Conservation (phyloP, 2,888 invertebrate species). For the Teleiodes luculella region DNA sequence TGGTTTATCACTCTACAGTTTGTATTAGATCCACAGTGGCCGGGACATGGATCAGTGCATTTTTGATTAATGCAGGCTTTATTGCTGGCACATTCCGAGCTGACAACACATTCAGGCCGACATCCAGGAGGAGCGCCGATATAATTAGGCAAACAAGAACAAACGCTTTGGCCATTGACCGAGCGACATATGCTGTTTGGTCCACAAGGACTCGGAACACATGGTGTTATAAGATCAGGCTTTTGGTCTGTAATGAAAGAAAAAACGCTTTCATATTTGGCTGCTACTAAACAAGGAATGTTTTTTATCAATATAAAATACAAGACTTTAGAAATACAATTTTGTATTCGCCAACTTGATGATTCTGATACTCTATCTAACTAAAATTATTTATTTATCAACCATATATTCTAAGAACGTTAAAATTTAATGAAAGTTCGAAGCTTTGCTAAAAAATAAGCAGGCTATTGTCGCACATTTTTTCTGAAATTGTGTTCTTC, state of each 20-base stretch:
- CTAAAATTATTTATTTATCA: too few species aligned
- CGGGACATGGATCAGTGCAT: slow-evolving; percentile 87
- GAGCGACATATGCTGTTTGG: slow-evolving; percentile 86
- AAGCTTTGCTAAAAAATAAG: too few species aligned
- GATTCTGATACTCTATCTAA: too few species aligned
- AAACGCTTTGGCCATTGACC: slow-evolving; percentile 84
- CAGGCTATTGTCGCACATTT: too few species aligned
- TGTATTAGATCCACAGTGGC: slow-evolving; percentile 83
- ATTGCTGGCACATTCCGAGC: slow-evolving; percentile 85
- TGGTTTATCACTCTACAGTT: slow-evolving; percentile 87
- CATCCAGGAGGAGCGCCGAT: slow-evolving; percentile 87
- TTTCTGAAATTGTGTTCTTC: too few species aligned
- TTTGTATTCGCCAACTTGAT: too few species aligned
- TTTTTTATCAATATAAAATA: not conserved
- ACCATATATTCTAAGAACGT: too few species aligned
- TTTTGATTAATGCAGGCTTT: slow-evolving; percentile 87
- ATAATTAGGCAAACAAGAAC: slow-evolving; percentile 85
- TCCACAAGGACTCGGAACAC: slow-evolving; percentile 85
- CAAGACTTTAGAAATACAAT: too few species aligned
- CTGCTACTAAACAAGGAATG: not conserved
- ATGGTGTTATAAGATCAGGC: slow-evolving; percentile 74
- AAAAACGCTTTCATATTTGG: slow-evolving; percentile 9
- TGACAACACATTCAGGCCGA: slow-evolving; percentile 87
- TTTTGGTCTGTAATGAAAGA: slow-evolving; percentile 47
- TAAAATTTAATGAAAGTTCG: too few species aligned